Evolutionary conservation across 1,140 invertebrate genomes (phyloP).

Genomic region (Hydropsyche tenuis): DNA sequence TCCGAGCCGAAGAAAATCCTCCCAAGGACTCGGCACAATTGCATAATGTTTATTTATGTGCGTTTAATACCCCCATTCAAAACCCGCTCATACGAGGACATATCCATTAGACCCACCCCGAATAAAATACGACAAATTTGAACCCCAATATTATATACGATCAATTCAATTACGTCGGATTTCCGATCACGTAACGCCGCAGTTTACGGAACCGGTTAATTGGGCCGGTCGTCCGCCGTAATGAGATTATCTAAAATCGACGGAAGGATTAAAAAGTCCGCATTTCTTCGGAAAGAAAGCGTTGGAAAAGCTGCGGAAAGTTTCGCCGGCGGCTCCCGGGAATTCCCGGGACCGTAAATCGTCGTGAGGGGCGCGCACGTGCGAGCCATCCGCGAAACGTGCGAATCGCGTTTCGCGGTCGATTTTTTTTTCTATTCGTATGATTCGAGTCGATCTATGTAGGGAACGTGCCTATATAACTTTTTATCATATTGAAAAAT

Average conservation of each 20-base stretch:
- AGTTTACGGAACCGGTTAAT: constrained; percentile 23
- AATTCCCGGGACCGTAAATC: constrained; percentile 14
- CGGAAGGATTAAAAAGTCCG: constrained; percentile 12
- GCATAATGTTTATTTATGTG: constrained; percentile 25
- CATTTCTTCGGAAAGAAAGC: no score
- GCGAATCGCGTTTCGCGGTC: no score
- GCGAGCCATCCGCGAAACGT: background rate
- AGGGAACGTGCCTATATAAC: no score
- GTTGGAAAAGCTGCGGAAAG: background rate
- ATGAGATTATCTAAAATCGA: constrained; percentile 22
- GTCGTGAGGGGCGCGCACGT: constrained; percentile 2
- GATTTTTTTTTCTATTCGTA: no score
- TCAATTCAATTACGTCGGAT: background rate
- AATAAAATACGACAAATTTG: background rate
- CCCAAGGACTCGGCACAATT: constrained; percentile 9
- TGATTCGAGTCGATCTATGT: no score
- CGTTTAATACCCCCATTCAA: background rate
- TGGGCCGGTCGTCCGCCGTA: background rate
- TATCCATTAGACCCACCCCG: background rate
- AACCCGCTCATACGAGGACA: background rate
- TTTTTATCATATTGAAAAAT: no score
- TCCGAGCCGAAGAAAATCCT: background rate
- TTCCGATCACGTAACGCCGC: background rate
- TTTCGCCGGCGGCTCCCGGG: background rate
- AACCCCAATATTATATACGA: background rate